Evolutionary conservation across 2,797 vertebrate species (phyloP).

Genomic region (Natrix natrix): DNA sequence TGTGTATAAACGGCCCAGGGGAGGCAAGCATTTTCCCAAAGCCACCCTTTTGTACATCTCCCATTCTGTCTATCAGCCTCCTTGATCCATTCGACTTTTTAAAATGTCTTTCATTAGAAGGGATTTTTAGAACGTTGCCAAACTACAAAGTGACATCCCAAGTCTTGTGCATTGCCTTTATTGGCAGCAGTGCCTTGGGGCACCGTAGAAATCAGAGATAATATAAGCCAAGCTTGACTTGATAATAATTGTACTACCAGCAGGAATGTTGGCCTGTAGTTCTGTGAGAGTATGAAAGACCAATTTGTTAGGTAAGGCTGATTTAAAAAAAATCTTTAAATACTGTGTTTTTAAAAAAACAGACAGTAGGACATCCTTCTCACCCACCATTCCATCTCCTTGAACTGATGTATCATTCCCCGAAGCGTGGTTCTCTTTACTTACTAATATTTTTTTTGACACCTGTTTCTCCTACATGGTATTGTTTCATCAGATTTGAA

Average conservation of each 20-base stretch:
- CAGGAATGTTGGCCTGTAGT: neutral
- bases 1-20: neutral
- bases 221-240: neutral
- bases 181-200: neutral
- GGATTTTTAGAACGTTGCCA: neutral
- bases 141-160: neutral
- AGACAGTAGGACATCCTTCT: slow-evolving; percentile 45
- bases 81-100: neutral
- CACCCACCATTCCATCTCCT: slow-evolving; percentile 38
- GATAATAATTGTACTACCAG: neutral
- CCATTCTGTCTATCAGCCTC: neutral
- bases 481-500: too few species aligned
- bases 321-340: slow-evolving; percentile 48
- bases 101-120: neutral
- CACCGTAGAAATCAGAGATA: neutral
- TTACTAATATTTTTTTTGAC: slow-evolving; percentile 34
- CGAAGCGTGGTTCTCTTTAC: slow-evolving; percentile 34
- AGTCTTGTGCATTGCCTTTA: neutral
- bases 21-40: neutral
- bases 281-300: slow-evolving; percentile 4
- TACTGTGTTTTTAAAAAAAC: slow-evolving; percentile 21
- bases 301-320: slow-evolving; percentile 25
- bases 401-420: slow-evolving; percentile 38
- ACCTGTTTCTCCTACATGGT: too few species aligned
- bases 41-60: neutral